phyloP scores from a whole-genome alignment of 2,888 invertebrate genomes.

The Mesochorus sp. region DNA sequence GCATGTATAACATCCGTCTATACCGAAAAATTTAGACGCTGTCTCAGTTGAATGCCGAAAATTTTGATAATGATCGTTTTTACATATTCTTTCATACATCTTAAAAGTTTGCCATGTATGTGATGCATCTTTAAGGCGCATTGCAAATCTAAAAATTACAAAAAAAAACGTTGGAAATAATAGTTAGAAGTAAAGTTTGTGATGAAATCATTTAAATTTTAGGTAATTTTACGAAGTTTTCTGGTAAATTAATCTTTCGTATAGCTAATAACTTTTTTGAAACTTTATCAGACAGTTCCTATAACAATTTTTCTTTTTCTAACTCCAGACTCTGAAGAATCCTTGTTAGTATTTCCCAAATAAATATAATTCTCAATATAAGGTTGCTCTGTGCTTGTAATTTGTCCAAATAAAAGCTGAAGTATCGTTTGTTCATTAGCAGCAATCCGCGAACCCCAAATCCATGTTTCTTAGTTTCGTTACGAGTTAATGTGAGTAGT shows the following conservation, averaged over 20 bases:
- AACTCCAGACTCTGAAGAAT: background rate
- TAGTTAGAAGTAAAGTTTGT: no score
- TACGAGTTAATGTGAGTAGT: constrained; percentile 25
- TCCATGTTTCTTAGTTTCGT: constrained; percentile 24
- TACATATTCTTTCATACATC: no score
- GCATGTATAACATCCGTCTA: background rate
- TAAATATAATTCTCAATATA: constrained; percentile 20
- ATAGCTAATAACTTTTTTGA: no score
- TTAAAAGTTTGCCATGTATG: no score
- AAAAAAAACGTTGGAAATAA: no score
- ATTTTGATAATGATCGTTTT: no score
- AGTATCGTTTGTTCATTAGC: constrained; percentile 8
- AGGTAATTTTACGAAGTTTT: no score
- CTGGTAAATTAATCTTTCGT: no score
- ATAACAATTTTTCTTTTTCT: background rate
- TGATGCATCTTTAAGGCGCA: no score
- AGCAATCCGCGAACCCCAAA: background rate
- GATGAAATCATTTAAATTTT: no score
- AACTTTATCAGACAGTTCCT: background rate
- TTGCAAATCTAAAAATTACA: no score
- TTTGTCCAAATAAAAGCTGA: constrained; percentile 15
- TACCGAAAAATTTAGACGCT: background rate
- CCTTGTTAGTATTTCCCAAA: background rate
- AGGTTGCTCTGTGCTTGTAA: constrained; percentile 3
- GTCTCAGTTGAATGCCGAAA: no score